A percentile compares a stretch with the other conserved stretches of the same genome.
Conservation (phyloP, 2,888 invertebrate species). For the Carterocephalus palaemon region DNA sequence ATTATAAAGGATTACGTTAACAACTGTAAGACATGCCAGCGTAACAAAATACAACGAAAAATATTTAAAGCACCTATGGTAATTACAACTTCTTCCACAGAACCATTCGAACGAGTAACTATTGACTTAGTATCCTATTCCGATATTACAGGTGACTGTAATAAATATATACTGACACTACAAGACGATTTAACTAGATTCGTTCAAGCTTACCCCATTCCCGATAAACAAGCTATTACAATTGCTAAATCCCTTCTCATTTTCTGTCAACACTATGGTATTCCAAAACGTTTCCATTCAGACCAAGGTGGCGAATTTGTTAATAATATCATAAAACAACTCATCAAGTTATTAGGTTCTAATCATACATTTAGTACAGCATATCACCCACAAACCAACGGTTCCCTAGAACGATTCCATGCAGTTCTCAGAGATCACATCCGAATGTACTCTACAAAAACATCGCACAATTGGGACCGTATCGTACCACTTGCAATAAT, state of each 20-base stretch:
- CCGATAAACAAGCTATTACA: constrained; percentile 40
- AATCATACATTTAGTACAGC: constrained; percentile 39
- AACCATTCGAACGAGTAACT: constrained; percentile 40
- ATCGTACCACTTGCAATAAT: constrained; percentile 41
- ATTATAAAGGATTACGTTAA: constrained; percentile 38
- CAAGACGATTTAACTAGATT: constrained; percentile 41
- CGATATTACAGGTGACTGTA: constrained; percentile 35
- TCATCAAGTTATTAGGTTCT: constrained; percentile 38
- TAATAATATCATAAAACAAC: constrained; percentile 39
- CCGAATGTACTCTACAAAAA: constrained; percentile 38
- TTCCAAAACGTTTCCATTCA: constrained; percentile 41
- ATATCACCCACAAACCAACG: constrained; percentile 41
- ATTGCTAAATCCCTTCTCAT: constrained; percentile 36
- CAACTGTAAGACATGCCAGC: constrained; percentile 35
- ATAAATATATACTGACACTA: constrained; percentile 39
- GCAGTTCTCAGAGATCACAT: constrained; percentile 41
- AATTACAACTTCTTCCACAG: constrained; percentile 39
- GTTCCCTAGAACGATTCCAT: constrained; percentile 40
- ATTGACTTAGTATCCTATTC: constrained; percentile 43
- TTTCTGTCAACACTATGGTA: constrained; percentile 42
- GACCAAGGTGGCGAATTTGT: constrained; percentile 43
- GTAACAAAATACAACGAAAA: constrained; percentile 40
- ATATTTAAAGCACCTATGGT: constrained; percentile 41
- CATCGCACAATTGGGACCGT: constrained; percentile 36
- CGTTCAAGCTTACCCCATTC: constrained; percentile 42